These are phyloP conservation scores for Gasteruption jaculator DNA, from an alignment of 2,888 invertebrate species.

Conservation along the genomic window DNA sequence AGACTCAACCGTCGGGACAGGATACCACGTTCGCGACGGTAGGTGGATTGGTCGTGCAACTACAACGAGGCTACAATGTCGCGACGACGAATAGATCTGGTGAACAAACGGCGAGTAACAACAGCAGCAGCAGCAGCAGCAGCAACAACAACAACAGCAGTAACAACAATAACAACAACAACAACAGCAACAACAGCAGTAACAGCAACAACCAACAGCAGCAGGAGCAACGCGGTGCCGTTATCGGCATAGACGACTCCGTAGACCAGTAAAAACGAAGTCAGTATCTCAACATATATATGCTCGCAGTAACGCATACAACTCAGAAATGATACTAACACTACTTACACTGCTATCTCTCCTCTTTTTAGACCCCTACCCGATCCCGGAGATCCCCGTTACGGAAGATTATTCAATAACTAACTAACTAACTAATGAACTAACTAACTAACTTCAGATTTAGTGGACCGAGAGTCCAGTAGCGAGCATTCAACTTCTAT, in stretches of 20 bases:
- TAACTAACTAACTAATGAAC: no score
- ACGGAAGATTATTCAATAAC: no score
- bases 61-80: constrained; percentile 45
- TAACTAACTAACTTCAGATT: no score
- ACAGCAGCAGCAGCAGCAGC: constrained; percentile 26
- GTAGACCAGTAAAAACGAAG: constrained; percentile 46
- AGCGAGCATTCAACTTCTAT: no score
- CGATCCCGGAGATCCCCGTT: no score
- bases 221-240: constrained; percentile 35
- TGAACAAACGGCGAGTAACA: constrained; percentile 21
- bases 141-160: constrained; percentile 26
- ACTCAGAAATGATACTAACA: not conserved
- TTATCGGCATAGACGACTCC: constrained; percentile 46
- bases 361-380: no score
- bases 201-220: constrained; percentile 27
- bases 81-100: no score
- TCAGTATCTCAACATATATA: constrained; percentile 34
- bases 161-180: constrained; percentile 27
- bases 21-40: constrained; percentile 35
- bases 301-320: constrained; percentile 22
- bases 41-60: constrained; percentile 45
- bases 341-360: not conserved
- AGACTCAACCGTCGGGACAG: constrained; percentile 43
- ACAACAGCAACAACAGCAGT: constrained; percentile 25
- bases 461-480: no score